Conservation (phyloP, 2,113 vertebrate species). For the Lipophrys pholis region DNA sequence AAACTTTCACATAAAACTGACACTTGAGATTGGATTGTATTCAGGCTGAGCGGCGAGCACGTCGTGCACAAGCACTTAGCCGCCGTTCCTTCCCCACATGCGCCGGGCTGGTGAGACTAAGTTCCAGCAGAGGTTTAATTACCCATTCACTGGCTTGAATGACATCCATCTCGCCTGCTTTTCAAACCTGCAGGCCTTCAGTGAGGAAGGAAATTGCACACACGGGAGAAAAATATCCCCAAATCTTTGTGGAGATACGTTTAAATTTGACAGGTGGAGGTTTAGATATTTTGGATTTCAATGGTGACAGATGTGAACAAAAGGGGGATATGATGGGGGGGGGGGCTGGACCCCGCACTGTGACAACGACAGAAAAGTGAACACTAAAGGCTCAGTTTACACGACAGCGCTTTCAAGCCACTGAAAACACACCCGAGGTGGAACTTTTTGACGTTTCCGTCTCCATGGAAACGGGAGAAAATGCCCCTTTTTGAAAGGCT, state of each 20-base stretch:
- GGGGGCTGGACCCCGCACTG: no score
- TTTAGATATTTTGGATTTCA: no score
- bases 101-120: conserved; percentile 13
- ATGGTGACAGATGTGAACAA: no score
- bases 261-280: neutral
- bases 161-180: neutral
- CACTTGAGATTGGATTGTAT: conserved; percentile 25
- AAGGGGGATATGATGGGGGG: no score
- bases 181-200: neutral
- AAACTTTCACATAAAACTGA: conserved; percentile 14
- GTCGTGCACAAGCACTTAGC: conserved; percentile 22
- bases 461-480: no score
- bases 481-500: no score
- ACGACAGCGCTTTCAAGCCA: no score
- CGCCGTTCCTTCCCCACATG: conserved; percentile 24
- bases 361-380: no score
- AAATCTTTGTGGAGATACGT: neutral
- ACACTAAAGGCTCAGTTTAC: no score
- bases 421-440: no score
- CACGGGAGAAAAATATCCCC: neutral
- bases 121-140: conserved; percentile 43
- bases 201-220: neutral
- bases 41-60: conserved; percentile 12
- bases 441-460: no score
- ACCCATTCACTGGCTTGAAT: conserved; percentile 32